A percentile compares a stretch with the other conserved stretches of the same genome.
Evolutionary conservation across 1,140 invertebrate genomes (phyloP).

Genomic region (Drosophila nikananu): DNA sequence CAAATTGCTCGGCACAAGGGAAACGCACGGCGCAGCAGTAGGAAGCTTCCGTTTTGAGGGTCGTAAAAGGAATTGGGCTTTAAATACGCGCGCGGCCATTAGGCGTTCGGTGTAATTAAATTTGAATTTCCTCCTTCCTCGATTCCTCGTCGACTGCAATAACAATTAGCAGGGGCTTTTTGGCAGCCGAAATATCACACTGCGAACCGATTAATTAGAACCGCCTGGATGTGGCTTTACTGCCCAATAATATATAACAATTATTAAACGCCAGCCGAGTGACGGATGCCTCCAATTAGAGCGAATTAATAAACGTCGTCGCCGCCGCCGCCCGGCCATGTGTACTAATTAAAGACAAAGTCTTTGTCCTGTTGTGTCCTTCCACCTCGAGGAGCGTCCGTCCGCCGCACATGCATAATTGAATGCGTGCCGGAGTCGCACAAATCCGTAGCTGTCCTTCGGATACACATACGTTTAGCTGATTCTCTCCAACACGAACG

Average conservation of each 20-base stretch:
- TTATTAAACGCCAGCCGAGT: constrained; percentile 53
- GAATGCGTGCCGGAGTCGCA: constrained; percentile 61
- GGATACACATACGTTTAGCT: constrained; percentile 46
- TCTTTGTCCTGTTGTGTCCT: constrained; percentile 4
- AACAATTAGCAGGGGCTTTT: constrained; percentile 35
- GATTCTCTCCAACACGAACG: constrained; percentile 44
- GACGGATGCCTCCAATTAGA: constrained; percentile 64
- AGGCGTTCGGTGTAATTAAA: constrained; percentile 57
- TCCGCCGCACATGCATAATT: constrained; percentile 62
- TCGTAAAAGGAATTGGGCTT: constrained; percentile 53
- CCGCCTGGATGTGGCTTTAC: constrained; percentile 32
- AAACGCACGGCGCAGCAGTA: constrained; percentile 13
- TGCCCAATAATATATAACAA: constrained; percentile 69
- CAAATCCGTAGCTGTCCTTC: constrained; percentile 48
- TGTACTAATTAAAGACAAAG: constrained; percentile 71
- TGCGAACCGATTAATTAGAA: constrained; percentile 54
- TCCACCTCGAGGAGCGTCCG: neutral
- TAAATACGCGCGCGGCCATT: constrained; percentile 44
- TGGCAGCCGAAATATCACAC: constrained; percentile 29
- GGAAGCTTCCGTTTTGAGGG: constrained; percentile 41
- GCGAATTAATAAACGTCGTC: constrained; percentile 56
- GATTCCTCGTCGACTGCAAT: constrained; percentile 16
- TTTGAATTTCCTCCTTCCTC: constrained; percentile 37
- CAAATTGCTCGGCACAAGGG: constrained; percentile 36
- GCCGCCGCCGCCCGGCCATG: constrained; percentile 38